These are phyloP conservation scores for Chamaetylas fuelleborni DNA, from an alignment of 2,113 vertebrate genomes.

Conservation along the genomic window DNA sequence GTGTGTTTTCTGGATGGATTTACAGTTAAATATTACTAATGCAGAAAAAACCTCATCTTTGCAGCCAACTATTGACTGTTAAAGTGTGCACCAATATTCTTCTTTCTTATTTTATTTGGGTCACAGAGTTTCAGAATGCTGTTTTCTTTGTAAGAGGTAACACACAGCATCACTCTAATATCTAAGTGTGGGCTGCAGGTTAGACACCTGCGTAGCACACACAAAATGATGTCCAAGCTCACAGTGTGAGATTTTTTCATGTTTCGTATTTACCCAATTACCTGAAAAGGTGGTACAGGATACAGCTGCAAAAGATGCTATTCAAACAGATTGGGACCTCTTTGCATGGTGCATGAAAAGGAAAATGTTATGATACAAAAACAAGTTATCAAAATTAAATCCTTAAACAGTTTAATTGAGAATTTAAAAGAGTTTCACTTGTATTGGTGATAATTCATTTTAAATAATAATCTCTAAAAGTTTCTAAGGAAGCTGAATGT, in stretches of 20 bases:
- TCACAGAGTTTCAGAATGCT: neutral
- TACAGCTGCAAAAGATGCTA: neutral
- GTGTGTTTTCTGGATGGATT: neutral
- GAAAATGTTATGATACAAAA: neutral
- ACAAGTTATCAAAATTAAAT: neutral
- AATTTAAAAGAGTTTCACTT: neutral
- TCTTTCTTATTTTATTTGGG: neutral
- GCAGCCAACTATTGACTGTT: neutral
- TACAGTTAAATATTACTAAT: neutral
- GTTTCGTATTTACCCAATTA: neutral
- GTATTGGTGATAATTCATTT: neutral
- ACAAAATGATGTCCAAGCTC: neutral
- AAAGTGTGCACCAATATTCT: neutral
- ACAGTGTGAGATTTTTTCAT: neutral
- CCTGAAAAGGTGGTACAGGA: neutral
- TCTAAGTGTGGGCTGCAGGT: neutral
- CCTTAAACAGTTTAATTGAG: neutral
- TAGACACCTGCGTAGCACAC: neutral
- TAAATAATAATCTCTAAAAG: neutral
- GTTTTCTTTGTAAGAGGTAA: neutral
- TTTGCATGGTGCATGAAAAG: neutral
- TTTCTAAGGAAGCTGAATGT: neutral
- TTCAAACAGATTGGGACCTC: neutral
- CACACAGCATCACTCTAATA: neutral
- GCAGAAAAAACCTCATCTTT: neutral